phyloP scores from a whole-genome alignment of 2,797 vertebrate genomes.

The Aratinga solstitialis region DNA sequence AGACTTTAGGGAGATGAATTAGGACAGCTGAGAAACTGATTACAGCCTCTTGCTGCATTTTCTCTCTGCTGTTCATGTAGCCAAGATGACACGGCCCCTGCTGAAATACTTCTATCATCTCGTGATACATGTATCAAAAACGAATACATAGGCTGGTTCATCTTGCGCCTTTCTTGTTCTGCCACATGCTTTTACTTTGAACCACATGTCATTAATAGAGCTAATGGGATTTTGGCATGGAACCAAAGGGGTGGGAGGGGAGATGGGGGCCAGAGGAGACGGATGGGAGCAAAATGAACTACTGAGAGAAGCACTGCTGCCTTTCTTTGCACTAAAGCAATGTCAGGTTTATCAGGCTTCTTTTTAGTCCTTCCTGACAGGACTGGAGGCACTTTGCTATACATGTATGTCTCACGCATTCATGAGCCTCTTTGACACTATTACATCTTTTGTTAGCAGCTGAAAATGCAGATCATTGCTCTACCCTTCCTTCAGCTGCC shows the following conservation, averaged over 20 bases:
- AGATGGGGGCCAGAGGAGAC: not conserved
- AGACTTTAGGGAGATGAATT: conserved; percentile 2
- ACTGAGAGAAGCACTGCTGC: not conserved
- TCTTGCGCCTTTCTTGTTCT: conserved; percentile 69
- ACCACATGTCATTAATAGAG: conserved; percentile 71
- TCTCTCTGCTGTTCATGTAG: not conserved
- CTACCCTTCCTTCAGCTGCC: conserved; percentile 77
- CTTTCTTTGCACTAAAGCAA: conserved; percentile 54
- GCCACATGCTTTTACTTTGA: conserved; percentile 64
- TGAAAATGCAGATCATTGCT: conserved; percentile 74
- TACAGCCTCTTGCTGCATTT: not conserved
- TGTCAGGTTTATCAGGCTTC: conserved; percentile 59
- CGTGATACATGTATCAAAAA: conserved; percentile 58
- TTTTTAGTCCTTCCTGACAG: conserved; percentile 64
- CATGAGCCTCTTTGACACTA: conserved; percentile 71
- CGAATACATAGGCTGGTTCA: conserved; percentile 31
- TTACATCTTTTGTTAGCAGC: conserved; percentile 74
- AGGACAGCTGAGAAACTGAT: conserved; percentile 17
- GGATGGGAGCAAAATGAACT: conserved; percentile 45
- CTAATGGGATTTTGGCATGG: conserved; percentile 75
- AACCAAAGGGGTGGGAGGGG: conserved; percentile 39
- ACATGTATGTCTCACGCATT: conserved; percentile 69
- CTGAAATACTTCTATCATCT: conserved; percentile 31
- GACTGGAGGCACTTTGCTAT: conserved; percentile 62
- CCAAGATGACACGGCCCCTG: not conserved